Base-by-base conservation (phyloP, 1,140 invertebrate genomes). In the Drosophila nigrodunni region DNA sequence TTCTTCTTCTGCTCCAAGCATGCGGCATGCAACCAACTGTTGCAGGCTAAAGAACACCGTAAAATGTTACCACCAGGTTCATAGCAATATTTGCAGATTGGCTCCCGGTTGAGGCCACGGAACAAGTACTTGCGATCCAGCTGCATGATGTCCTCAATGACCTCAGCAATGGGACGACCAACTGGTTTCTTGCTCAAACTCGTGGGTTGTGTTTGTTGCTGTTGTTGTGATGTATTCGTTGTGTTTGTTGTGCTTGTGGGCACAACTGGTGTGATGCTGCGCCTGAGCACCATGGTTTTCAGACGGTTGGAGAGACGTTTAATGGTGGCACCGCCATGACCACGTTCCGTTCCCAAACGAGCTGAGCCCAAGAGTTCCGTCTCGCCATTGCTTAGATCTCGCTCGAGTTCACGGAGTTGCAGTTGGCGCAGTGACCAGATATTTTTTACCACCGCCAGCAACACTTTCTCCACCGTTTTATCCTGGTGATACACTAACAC, bases 61-160 rank as follows among this genome's bases (percentile, higher is more conserved):
- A 93, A 93, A 1, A 95, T 90, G 9, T 94, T 80, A 11, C 94
- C 92, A 1, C 94, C 94, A 2, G 93, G 81, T 75, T 93, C 93
- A 55, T 94, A 93, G 74, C 95, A 95, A 62, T 95, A 94, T 41
- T 95, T 94, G 87, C 95, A 96, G 2, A 95, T 94, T 49, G 94
- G 92, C 35, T 94, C 94, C 6, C 89, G 92, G 10, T 92, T 93
- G 7, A 93, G 86, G 1, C 94, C 94, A 59, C 93, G 93, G 58
- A 95, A 95, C 11, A 95, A 75, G 87, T 94, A 94, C 34, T 93
- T 93, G 13, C 72, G 83, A 65, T 91, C 91, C 37, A 92, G 69
- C 35, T 81, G 64, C 37, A 92, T 59, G 35, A 92, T 92, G 50
- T 92, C 91, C 7, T 91, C 73, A 10, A 92, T 71, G 9, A 92